Percentiles rank a stretch among this genome's conserved stretches.
Conservation (phyloP, 2,113 vertebrate genomes). For the Coptodon rendalli region DNA sequence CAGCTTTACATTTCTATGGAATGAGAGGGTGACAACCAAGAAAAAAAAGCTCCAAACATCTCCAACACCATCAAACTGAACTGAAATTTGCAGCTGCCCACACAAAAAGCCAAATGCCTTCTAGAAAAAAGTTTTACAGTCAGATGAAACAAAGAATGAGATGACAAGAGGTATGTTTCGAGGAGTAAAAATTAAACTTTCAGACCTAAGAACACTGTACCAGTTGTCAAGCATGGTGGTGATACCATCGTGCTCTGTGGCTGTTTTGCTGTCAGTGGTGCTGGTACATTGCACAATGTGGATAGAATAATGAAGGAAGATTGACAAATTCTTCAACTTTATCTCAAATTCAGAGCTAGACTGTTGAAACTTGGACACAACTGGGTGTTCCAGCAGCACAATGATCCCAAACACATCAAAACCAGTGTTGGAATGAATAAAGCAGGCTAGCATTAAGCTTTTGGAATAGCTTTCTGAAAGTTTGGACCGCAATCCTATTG, state of each 20-base stretch:
- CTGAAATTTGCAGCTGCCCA: background rate
- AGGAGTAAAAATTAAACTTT: background rate
- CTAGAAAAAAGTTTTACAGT: background rate
- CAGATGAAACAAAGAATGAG: background rate
- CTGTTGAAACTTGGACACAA: background rate
- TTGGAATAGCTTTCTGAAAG: background rate
- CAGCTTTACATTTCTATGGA: background rate
- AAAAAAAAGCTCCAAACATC: background rate
- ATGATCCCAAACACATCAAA: background rate
- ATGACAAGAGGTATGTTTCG: background rate
- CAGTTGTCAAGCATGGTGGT: background rate
- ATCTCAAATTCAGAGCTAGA: background rate
- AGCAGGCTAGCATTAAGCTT: background rate
- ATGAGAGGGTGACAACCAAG: background rate
- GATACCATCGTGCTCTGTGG: background rate
- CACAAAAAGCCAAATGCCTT: rapidly evolving
- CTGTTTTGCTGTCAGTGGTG: background rate
- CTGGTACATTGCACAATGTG: background rate
- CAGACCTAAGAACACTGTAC: background rate
- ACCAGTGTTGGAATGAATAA: background rate
- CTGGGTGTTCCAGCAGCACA: background rate
- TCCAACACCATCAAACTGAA: background rate
- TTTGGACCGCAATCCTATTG: background rate
- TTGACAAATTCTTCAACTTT: background rate
- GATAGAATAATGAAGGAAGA: background rate